Percentiles rank a stretch among this genome's conserved stretches.
These are phyloP conservation scores for Acanthacorydalis orientalis DNA, from an alignment of 2,888 invertebrate genomes.

Conservation along the genomic window DNA sequence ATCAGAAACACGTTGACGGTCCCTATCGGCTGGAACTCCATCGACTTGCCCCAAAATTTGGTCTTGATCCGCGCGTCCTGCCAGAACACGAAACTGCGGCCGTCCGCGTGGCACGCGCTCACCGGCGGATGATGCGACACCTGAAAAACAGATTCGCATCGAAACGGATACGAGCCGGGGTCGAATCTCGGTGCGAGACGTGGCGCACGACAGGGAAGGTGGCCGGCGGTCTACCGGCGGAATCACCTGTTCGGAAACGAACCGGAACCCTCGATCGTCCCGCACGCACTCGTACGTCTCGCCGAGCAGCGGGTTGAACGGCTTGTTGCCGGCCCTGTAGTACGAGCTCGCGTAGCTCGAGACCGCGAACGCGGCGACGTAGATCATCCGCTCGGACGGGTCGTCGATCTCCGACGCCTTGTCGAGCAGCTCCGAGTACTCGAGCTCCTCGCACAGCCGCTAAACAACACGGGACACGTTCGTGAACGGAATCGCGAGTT, in stretches of 20 bases:
- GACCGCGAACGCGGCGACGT: slow-evolving; percentile 67
- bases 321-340: slow-evolving; percentile 65
- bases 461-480: no score
- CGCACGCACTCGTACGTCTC: slow-evolving; percentile 71
- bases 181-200: slow-evolving; percentile 32
- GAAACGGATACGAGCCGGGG: no score
- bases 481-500: no score
- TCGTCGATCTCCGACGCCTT: slow-evolving; percentile 48
- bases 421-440: slow-evolving; percentile 67
- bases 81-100: slow-evolving; percentile 60
- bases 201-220: slow-evolving; percentile 64
- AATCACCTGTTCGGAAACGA: slow-evolving; percentile 54
- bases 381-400: slow-evolving; percentile 55
- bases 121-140: slow-evolving; percentile 77
- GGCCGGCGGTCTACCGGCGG: slow-evolving; percentile 77
- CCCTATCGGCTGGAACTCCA: slow-evolving; percentile 74
- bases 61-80: slow-evolving; percentile 72
- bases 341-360: slow-evolving; percentile 57
- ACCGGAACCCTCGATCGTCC: slow-evolving; percentile 61
- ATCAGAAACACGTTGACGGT: slow-evolving; percentile 43
- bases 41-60: slow-evolving; percentile 82
- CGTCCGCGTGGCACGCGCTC: slow-evolving; percentile 65
- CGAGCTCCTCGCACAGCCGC: slow-evolving; percentile 68
- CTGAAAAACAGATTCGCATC: slow-evolving; percentile 24
- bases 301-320: slow-evolving; percentile 68